A percentile compares a stretch with the other conserved stretches of the same genome.
phyloP scores from a whole-genome alignment of 2,113 vertebrate genomes.

The Eudyptes chrysolophus region DNA sequence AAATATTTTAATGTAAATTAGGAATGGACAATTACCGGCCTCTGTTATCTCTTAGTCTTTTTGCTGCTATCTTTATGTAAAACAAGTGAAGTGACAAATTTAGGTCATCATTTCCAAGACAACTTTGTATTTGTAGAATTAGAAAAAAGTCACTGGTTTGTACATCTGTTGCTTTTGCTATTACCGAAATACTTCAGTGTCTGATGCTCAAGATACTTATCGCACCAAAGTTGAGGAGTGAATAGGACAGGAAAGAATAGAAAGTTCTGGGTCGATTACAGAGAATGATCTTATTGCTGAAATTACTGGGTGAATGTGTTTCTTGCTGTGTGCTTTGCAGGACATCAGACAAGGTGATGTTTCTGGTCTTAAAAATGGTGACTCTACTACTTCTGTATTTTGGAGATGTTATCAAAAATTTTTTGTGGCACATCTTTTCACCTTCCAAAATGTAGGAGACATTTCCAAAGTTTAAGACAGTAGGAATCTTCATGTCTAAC shows the following conservation, averaged over 20 bases:
- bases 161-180: not conserved
- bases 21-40: not conserved
- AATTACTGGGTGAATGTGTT: not conserved
- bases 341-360: not conserved
- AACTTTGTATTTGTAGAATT: not conserved
- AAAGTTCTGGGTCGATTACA: not conserved
- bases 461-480: not conserved
- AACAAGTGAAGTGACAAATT: not conserved
- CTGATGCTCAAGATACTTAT: not conserved
- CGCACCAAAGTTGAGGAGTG: not conserved
- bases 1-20: not conserved
- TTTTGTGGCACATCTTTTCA: not conserved
- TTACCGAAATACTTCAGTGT: not conserved
- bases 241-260: not conserved
- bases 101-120: not conserved
- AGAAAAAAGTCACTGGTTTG: not conserved
- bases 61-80: not conserved
- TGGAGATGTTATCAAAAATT: not conserved
- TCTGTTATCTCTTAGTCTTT: not conserved
- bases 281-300: not conserved
- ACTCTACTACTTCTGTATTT: not conserved
- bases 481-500: not conserved
- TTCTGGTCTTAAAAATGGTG: not conserved
- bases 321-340: not conserved
- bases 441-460: not conserved